Evolutionary conservation across 2,888 invertebrate species (phyloP), one percentile per base, ranked within the genome.

Genomic region (Cryptosula pallasiana): DNA sequence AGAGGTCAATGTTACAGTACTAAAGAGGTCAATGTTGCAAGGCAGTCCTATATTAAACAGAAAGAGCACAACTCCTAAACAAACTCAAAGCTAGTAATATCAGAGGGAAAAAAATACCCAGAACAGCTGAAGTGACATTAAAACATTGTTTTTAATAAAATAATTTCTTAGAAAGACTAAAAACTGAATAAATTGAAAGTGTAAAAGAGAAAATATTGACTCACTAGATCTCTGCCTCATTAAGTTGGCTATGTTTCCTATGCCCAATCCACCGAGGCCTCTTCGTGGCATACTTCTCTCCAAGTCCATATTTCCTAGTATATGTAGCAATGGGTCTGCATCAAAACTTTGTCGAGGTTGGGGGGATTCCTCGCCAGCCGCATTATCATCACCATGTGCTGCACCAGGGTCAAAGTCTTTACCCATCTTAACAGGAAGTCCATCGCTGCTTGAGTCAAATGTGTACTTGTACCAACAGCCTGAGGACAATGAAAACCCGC

Each of bases 381-480:
- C 32, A 13, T 3, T n/a, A 5, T 2, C n/a, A 63, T 63, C 63
- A 32, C 32, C 63, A 16, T 63, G 32, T 2, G 9, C 63, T 16
- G 20, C 29, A 13, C 25, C 25, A 2, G 63, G 63, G 5, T 16
- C n/a, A n/a, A 63, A 63, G n/a, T 63, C 63, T 63, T 32, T 63
- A 32, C 63, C 63, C 27, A 63, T 20, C 9, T 63, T 63, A 3
- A 29, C n/a, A 63, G 63, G 63, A 25, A 29, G 63, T 34, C 63
- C 63, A 63, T 63, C 63, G 13, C 25, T 25, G 13, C 29, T 63
- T 9, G 63, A 63, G 63, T 63, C 63, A 63, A 63, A 63, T 32
- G 63, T 63, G 27, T 63, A 63, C 34, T 63, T 63, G 34, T 63
- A 63, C 63, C 63, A 63, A 32, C 63, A 63, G 63, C 63, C 63